Evolutionary conservation across 2,113 vertebrate species (phyloP).

Genomic region (Pipra filicauda): DNA sequence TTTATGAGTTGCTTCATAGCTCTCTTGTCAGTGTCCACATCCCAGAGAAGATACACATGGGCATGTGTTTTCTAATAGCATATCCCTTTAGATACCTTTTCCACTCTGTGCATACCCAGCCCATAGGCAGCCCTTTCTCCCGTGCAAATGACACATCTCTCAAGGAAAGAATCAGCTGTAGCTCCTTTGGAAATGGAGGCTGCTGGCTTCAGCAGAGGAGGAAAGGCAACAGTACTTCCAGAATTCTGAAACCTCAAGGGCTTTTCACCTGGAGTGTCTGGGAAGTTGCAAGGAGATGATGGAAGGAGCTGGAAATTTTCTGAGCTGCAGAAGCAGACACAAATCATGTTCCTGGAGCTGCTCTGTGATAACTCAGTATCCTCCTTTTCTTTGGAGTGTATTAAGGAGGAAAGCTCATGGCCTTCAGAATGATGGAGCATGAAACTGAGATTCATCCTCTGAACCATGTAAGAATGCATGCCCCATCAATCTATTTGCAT

Average conservation of each 20-base stretch:
- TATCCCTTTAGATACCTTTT: not conserved
- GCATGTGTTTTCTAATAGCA: not conserved
- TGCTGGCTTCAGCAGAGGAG: not conserved
- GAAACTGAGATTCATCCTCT: not conserved
- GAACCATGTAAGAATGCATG: not conserved
- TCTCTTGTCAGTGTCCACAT: not conserved
- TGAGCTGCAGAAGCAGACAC: not conserved
- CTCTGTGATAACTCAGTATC: not conserved
- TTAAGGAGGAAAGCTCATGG: not conserved
- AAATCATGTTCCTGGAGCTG: not conserved
- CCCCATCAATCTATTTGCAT: not conserved
- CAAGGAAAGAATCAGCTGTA: not conserved
- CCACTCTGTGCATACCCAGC: not conserved
- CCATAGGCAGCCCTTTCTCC: not conserved
- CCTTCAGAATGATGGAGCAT: not conserved
- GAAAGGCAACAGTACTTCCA: not conserved
- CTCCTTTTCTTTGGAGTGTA: not conserved
- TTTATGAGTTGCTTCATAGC: fast-evolving
- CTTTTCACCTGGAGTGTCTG: not conserved
- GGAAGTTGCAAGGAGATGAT: not conserved
- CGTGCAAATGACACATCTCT: not conserved
- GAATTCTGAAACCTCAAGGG: not conserved
- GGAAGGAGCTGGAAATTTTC: not conserved
- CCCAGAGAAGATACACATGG: not conserved
- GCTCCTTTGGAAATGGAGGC: not conserved